Percentiles rank a stretch among this genome's conserved stretches.
Conservation (phyloP, 2,113 vertebrate genomes). For the Myrmecobius fasciatus region DNA sequence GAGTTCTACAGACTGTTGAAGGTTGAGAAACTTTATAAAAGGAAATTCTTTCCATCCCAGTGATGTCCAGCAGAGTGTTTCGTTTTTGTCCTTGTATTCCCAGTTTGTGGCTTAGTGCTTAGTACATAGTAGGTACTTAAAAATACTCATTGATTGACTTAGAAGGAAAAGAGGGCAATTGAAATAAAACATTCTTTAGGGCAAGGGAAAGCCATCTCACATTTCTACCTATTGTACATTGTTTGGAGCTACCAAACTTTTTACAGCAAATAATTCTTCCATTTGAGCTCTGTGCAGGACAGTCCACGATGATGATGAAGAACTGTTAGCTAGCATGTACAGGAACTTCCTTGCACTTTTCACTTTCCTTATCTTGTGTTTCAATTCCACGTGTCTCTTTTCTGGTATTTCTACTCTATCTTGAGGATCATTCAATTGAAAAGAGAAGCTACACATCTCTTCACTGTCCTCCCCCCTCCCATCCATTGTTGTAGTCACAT, state of each 20-base stretch:
- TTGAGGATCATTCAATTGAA: too few species aligned
- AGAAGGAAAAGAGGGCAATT: background rate
- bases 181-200: background rate
- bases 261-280: too few species aligned
- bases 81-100: background rate
- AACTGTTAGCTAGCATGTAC: too few species aligned
- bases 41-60: background rate
- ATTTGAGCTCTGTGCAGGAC: too few species aligned
- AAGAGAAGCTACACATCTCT: too few species aligned
- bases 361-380: too few species aligned
- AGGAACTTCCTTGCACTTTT: too few species aligned
- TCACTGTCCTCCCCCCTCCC: too few species aligned
- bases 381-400: too few species aligned
- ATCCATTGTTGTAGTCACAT: too few species aligned
- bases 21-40: constrained; percentile 34
- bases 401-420: too few species aligned
- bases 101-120: background rate
- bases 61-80: background rate
- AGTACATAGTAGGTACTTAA: background rate
- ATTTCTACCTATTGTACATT: background rate
- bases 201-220: background rate
- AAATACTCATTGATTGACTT: background rate
- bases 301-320: too few species aligned
- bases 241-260: background rate
- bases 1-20: background rate